These are phyloP conservation scores for Seriola rivoliana DNA, from an alignment of 2,113 vertebrate genomes.

Conservation along the genomic window DNA sequence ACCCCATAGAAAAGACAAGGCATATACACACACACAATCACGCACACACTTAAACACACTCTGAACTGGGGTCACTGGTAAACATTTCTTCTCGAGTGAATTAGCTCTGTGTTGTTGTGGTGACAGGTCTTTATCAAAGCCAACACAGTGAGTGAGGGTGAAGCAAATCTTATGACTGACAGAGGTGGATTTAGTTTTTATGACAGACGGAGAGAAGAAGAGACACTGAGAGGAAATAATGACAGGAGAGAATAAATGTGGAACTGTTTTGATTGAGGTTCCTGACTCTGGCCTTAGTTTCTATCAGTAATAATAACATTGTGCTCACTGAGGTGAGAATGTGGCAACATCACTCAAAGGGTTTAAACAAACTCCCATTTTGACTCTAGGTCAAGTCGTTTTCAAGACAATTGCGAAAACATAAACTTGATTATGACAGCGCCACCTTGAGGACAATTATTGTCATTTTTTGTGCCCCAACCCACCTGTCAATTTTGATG, in stretches of 20 bases:
- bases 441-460: too few species aligned
- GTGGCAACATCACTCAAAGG: background rate
- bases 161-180: constrained; percentile 54
- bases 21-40: background rate
- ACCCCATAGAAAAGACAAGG: background rate
- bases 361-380: too few species aligned
- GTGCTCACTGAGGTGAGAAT: background rate
- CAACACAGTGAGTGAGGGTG: constrained; percentile 61
- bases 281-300: background rate
- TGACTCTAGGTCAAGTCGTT: too few species aligned
- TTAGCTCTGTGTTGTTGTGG: constrained; percentile 62
- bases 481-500: too few species aligned
- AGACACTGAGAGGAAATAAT: background rate
- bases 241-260: background rate
- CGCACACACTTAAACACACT: constrained; percentile 16
- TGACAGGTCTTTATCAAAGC: constrained; percentile 65
- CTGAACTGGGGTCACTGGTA: constrained; percentile 43
- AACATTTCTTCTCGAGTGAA: constrained; percentile 63
- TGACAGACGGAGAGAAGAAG: constrained; percentile 3
- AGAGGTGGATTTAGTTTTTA: constrained; percentile 3
- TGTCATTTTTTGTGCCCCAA: too few species aligned
- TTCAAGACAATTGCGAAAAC: too few species aligned
- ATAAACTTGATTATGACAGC: too few species aligned
- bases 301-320: background rate
- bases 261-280: background rate